phyloP scores from a whole-genome alignment of 2,113 vertebrate genomes.

The Tragulus kanchil region DNA sequence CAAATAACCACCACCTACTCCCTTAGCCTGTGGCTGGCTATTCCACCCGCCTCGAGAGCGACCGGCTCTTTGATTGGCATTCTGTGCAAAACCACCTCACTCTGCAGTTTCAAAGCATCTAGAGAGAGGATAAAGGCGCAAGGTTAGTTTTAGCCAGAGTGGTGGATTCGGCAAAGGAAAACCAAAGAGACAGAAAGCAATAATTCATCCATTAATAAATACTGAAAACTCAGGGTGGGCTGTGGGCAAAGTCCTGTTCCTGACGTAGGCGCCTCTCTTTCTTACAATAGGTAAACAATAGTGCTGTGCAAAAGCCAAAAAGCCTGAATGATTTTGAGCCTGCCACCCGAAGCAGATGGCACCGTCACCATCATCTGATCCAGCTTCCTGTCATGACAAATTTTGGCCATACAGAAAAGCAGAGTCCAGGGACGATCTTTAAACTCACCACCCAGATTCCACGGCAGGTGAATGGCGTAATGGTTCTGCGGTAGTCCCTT shows the following conservation, averaged over 20 bases:
- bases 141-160: neutral
- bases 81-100: neutral
- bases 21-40: fast-evolving
- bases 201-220: neutral
- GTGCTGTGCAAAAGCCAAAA: neutral
- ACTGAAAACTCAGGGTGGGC: neutral
- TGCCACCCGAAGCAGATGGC: neutral
- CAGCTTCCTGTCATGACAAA: neutral
- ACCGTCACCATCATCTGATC: neutral
- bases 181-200: neutral
- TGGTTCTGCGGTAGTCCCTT: neutral
- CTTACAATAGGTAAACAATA: neutral
- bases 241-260: neutral
- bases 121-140: neutral
- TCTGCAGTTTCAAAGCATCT: neutral
- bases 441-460: too few relatives aligned
- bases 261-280: neutral
- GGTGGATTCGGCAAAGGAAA: neutral
- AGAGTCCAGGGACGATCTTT: neutral
- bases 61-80: neutral
- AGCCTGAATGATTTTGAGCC: neutral
- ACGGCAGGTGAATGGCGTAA: neutral
- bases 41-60: neutral
- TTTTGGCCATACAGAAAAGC: neutral
- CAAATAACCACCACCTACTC: neutral